Percentiles rank a stretch among this genome's conserved stretches.
Evolutionary conservation across 2,113 vertebrate species (phyloP).

Genomic region (Oreochromis spilurus): DNA sequence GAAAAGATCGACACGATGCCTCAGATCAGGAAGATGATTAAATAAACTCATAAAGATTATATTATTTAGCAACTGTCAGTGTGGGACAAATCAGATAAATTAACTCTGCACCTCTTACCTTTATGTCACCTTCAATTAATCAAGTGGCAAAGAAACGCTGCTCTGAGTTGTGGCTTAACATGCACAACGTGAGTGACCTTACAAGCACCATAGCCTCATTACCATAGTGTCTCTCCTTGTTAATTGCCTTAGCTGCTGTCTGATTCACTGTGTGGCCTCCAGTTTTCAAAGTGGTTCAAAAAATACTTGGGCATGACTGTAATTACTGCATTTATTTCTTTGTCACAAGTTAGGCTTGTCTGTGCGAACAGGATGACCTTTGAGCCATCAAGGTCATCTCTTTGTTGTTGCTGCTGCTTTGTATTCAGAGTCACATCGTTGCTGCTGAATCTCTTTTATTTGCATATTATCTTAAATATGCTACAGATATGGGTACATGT

Average conservation of each 20-base stretch:
- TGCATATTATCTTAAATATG: slow-evolving; percentile 41
- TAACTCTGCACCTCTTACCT: slow-evolving; percentile 56
- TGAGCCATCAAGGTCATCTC: slow-evolving; percentile 21
- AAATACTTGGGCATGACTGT: slow-evolving; percentile 42
- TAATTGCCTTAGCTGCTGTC: slow-evolving; percentile 79
- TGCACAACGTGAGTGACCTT: slow-evolving; percentile 81
- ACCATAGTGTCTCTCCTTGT: slow-evolving; percentile 73
- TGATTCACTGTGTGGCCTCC: slow-evolving; percentile 69
- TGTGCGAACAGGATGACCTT: slow-evolving; percentile 3
- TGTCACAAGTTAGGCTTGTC: slow-evolving; percentile 1
- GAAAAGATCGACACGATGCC: neutral
- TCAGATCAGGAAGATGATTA: neutral
- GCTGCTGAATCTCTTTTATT: neutral
- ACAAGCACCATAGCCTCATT: slow-evolving; percentile 76
- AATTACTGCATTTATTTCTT: slow-evolving; percentile 37
- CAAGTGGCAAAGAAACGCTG: slow-evolving; percentile 55
- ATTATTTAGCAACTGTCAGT: neutral
- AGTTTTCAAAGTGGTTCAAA: slow-evolving; percentile 63
- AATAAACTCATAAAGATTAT: neutral
- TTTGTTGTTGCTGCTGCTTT: slow-evolving; percentile 37
- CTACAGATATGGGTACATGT: slow-evolving; percentile 25
- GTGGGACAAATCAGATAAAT: slow-evolving; percentile 55
- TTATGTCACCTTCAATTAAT: slow-evolving; percentile 63
- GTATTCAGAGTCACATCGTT: slow-evolving; percentile 33
- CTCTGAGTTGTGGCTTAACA: slow-evolving; percentile 75